These are phyloP conservation scores for Sebastes flavidus DNA, from an alignment of 2,797 vertebrate genomes.

Conservation along the genomic window DNA sequence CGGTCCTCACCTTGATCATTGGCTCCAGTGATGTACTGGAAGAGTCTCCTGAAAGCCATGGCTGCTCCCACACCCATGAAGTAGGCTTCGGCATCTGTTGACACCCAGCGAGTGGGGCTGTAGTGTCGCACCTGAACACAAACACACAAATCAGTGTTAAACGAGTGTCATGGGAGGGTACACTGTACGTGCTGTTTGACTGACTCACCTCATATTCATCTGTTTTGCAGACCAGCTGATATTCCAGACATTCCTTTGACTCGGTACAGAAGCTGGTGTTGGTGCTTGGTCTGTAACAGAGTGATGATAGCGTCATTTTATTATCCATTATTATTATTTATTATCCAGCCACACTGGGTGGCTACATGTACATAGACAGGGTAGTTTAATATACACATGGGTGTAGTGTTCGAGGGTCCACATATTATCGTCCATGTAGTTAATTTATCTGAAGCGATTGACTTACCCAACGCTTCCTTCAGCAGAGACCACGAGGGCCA, in stretches of 20 bases:
- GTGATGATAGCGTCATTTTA: not conserved
- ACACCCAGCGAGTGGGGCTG: conserved; percentile 83
- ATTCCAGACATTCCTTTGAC: conserved; percentile 82
- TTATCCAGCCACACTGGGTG: no score
- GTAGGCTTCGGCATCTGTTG: conserved; percentile 82
- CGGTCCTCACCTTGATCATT: conserved; percentile 65
- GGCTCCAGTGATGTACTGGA: conserved; percentile 83
- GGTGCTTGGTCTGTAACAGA: conserved; percentile 67
- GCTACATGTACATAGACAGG: not conserved
- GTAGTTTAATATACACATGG: not conserved
- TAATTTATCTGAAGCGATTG: not conserved
- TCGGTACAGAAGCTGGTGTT: conserved; percentile 80
- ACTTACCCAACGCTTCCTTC: conserved; percentile 74
- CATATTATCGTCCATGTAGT: accelerated
- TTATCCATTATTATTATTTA: not conserved
- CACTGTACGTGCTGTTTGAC: no score
- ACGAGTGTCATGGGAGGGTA: no score
- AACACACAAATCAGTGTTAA: not conserved
- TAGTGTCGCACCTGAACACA: conserved; percentile 80
- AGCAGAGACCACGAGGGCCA: conserved; percentile 53
- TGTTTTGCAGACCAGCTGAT: conserved; percentile 80
- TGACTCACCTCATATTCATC: conserved; percentile 81
- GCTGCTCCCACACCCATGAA: conserved; percentile 84
- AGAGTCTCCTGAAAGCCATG: conserved; percentile 85
- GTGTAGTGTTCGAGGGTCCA: accelerated